phyloP scores from a whole-genome alignment of 2,113 vertebrate genomes.

The Sceloporus undulatus region DNA sequence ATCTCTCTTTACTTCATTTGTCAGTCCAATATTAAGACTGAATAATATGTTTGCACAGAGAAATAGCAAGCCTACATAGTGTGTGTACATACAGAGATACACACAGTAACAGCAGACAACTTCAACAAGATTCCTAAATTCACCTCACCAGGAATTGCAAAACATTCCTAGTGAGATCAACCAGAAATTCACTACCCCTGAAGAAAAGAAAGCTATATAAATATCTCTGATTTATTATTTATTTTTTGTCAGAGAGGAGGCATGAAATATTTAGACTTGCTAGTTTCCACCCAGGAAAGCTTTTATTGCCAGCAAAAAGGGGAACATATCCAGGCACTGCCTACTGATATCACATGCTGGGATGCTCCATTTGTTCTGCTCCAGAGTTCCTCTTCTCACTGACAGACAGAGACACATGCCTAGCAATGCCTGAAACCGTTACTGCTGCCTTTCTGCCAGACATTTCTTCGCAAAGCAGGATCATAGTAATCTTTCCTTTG shows the following conservation, averaged over 20 bases:
- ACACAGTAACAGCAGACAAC: neutral
- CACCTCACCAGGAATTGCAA: neutral
- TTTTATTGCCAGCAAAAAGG: constrained; percentile 70
- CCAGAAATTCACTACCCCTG: neutral
- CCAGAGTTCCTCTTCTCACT: constrained; percentile 53
- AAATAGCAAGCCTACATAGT: neutral
- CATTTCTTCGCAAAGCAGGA: constrained; percentile 50
- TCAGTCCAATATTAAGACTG: too few species aligned
- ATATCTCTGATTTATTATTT: constrained; percentile 36
- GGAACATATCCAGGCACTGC: constrained; percentile 62
- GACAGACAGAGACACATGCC: constrained; percentile 45
- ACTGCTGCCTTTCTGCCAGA: constrained; percentile 51
- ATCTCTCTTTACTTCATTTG: too few species aligned
- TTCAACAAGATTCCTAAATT: neutral
- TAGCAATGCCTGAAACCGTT: constrained; percentile 42
- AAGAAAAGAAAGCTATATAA: constrained; percentile 42
- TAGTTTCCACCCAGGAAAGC: constrained; percentile 55
- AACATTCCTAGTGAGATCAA: neutral
- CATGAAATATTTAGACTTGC: constrained; percentile 71
- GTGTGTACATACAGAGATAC: rapidly evolving
- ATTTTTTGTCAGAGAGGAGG: constrained; percentile 38
- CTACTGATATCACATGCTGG: constrained; percentile 57
- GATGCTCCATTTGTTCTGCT: constrained; percentile 48
- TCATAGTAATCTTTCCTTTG: constrained; percentile 51
- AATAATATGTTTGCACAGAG: neutral